Conservation (phyloP, 1,140 invertebrate genomes). For the Drosophila setifemur region DNA sequence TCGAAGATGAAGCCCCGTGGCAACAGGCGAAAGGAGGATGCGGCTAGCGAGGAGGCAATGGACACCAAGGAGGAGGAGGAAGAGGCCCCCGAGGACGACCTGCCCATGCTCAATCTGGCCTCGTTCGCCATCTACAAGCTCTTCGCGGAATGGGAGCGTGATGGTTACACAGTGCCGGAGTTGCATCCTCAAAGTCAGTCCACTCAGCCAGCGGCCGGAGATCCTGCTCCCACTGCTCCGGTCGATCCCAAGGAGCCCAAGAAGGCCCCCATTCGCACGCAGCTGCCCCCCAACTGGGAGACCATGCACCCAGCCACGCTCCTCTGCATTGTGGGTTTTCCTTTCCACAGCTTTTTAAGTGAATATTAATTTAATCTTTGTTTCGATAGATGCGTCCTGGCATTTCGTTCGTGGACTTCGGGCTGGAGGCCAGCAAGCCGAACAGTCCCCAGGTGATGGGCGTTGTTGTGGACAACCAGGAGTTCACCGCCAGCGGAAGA, state of each 20-base stretch:
- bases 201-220: conserved; percentile 40
- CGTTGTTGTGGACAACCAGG: conserved; percentile 83
- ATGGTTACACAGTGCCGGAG: conserved; percentile 86
- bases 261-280: too few relatives aligned
- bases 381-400: conserved; percentile 88
- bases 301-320: conserved; percentile 88
- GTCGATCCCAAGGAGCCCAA: too few relatives aligned
- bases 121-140: conserved; percentile 90
- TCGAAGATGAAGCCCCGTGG: conserved; percentile 85
- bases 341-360: too few relatives aligned
- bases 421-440: conserved; percentile 84
- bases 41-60: conserved; percentile 46
- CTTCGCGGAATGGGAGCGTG: conserved; percentile 88
- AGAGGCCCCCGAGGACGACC: conserved; percentile 82
- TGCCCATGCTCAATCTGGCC: conserved; percentile 89
- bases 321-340: too few relatives aligned
- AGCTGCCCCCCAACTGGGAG: conserved; percentile 84
- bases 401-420: conserved; percentile 85
- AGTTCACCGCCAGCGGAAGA: conserved; percentile 83
- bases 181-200: conserved; percentile 38
- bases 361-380: too few relatives aligned
- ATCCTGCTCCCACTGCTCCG: too few relatives aligned
- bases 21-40: conserved; percentile 21
- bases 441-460: conserved; percentile 84
- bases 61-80: conserved; percentile 18